Conservation (phyloP, 35 echinoderm and acorn worm species). For the Nesometra sesokonis region DNA sequence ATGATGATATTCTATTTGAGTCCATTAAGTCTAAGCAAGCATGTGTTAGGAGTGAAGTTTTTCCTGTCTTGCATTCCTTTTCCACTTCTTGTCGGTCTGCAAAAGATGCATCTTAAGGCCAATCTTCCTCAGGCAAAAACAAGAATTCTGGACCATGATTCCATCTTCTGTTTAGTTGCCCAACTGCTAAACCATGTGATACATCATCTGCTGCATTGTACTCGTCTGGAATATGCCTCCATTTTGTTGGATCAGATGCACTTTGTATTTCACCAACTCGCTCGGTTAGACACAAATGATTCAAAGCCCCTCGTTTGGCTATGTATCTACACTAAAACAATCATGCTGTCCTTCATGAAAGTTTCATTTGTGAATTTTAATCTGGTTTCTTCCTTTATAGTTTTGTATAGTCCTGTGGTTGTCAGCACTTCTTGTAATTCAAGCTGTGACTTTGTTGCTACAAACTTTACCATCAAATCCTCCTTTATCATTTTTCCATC, state of each 20-base stretch:
- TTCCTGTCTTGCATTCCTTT: neutral
- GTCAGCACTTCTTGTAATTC: slow-evolving; percentile 52
- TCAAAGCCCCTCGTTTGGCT: slow-evolving; percentile 38
- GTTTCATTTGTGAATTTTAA: slow-evolving; percentile 6
- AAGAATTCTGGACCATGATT: slow-evolving; percentile 46
- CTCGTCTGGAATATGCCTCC: slow-evolving; percentile 39
- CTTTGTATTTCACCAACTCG: slow-evolving; percentile 61
- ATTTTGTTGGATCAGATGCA: slow-evolving; percentile 25
- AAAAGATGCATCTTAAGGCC: slow-evolving; percentile 9
- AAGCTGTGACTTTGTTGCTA: slow-evolving; percentile 36
- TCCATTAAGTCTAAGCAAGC: slow-evolving; percentile 10
- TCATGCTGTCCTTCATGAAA: slow-evolving; percentile 50
- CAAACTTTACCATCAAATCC: slow-evolving; percentile 29
- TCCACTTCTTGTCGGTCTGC: neutral
- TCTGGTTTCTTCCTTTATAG: slow-evolving; percentile 30
- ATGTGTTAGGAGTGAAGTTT: neutral
- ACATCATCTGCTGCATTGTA: slow-evolving; percentile 56
- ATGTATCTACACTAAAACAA: slow-evolving; percentile 36
- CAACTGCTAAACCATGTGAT: slow-evolving; percentile 21
- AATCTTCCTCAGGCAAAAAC: slow-evolving; percentile 41
- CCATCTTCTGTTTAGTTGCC: slow-evolving; percentile 29
- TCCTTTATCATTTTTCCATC: slow-evolving; percentile 9
- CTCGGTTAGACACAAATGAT: slow-evolving; percentile 60
- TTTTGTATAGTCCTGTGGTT: neutral
- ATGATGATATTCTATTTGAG: slow-evolving; percentile 21